Evolutionary conservation across 2,113 vertebrate species (phyloP), one percentile per base, ranked within the genome.

Genomic region (Boulengeromyrus knoepffleri): DNA sequence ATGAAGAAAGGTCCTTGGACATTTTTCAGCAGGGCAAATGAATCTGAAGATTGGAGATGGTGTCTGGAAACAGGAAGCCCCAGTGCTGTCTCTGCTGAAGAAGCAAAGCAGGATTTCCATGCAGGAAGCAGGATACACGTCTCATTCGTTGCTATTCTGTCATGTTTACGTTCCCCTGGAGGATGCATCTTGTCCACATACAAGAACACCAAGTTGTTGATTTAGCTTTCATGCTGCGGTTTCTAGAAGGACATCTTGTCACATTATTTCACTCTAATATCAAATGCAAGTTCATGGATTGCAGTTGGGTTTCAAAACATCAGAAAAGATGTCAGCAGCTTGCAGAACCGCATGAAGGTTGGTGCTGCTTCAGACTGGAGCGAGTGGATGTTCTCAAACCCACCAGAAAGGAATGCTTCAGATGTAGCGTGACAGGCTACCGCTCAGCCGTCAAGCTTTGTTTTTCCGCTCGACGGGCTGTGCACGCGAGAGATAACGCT

Each of bases 101-200:
- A 77, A 66, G 90, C 39, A 3, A 85, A 87, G 39, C 80, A 88
- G 93, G 92, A 93, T 93, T 93, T 95, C 93, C 93, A 92, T 90
- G 39, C 27, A 88, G 74, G 86, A 89, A 89, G 80, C 86, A 89
- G 91, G 91, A 90, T 87, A 88, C 84, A 87, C 88, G 66, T 94
- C 92, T 93, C 89, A 92, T 91, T 93, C 90, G 89, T 89, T 92
- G 90, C 92, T 53, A 88, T 70, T 47, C 74, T 83, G 88, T 49
- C 17, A 3, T 91, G 87, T 88, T 89, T 86, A 52, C 74, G 52
- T 66, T 77, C 58, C 90, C 15, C 49, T 56, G 27, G 13, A 56
- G 27, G 50, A 87, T 87, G 10, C 39, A 19, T 21, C 31, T 3
- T 6, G 85, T 87, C 47, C 47, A 31, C 50, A 53, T 49, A 53